Evolutionary conservation across 2,888 invertebrate species (phyloP), one percentile per base, ranked within the genome.

Genomic region (Odontothrips loti): DNA sequence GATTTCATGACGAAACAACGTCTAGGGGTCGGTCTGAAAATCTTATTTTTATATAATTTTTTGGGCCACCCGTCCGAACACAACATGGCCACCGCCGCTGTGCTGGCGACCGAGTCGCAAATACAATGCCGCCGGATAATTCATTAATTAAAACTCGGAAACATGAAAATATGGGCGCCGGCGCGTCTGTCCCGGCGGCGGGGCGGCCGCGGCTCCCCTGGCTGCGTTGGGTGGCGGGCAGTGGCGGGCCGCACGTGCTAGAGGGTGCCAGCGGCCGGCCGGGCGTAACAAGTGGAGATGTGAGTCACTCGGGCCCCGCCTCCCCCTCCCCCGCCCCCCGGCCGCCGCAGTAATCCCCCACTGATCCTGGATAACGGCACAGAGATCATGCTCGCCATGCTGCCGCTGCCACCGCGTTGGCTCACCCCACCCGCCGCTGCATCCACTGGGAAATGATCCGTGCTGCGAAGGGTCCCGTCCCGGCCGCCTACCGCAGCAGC

Each of bases 221-320:
- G n/a, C n/a, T n/a, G n/a, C n/a, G n/a, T n/a, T n/a, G 63, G 63
- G 51, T 1, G 63, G 63, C 9, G 23, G 68, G 68, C 0, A 0
- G 68, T 9, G 3, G 23, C 6, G 68, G 68, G 23, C 3, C n/a
- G 68, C n/a, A 11, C 20, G 68, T n/a, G 20, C 63, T 17, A 15
- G 63, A 63, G 9, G 63, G n/a, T 17, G 63, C 1, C 20, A 15
- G 63, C 20, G 63, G 11, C 68, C 68, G 15, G 51, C 51, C 20
- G 68, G 68, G 68, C 68, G 68, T 68, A 68, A 68, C 68, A 68
- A 68, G 68, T 68, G 10, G 23, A 68, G 68, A 68, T 23, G 68
- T 68, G 68, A 68, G 68, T 68, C 68, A 68, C 68, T n/a, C 68
- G 68, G 68, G 68, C 23, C 23, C 23, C 68, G 4, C 68, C n/a